phyloP scores from a whole-genome alignment of 2,113 vertebrate species.

The Heterocephalus glaber region DNA sequence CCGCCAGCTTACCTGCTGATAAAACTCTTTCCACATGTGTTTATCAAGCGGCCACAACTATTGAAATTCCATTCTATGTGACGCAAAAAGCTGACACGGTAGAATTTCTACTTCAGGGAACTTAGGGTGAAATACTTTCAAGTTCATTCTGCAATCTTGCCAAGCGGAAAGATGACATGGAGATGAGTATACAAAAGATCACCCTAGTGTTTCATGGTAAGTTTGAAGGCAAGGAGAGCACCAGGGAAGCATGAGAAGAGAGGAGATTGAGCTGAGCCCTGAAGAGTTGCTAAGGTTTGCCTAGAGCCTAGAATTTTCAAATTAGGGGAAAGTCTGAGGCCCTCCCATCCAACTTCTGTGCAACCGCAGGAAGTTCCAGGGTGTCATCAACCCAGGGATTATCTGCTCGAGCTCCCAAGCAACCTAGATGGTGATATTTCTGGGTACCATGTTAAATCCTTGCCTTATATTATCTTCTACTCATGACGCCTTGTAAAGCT shows the following conservation, averaged over 20 bases:
- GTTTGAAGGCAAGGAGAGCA: neutral
- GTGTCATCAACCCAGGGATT: neutral
- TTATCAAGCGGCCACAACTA: neutral
- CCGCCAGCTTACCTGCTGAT: neutral
- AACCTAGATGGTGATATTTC: neutral
- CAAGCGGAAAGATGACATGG: neutral
- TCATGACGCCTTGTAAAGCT: neutral
- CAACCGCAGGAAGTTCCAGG: neutral
- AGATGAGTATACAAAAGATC: neutral
- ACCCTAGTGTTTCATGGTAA: neutral
- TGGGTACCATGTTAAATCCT: neutral
- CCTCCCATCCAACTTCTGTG: neutral
- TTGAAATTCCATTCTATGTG: neutral
- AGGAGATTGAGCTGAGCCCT: neutral
- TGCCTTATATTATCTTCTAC: neutral
- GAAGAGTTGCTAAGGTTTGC: neutral
- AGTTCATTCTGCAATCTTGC: neutral
- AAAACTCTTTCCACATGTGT: neutral
- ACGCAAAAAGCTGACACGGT: neutral
- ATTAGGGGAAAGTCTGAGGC: neutral
- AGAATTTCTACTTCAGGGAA: slow-evolving; percentile 11
- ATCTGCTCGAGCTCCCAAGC: neutral
- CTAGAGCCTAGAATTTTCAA: neutral
- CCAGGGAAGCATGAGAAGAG: neutral
- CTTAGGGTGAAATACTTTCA: neutral